phyloP scores from a whole-genome alignment of 2,113 vertebrate species.

The Australoheros scitulus region DNA sequence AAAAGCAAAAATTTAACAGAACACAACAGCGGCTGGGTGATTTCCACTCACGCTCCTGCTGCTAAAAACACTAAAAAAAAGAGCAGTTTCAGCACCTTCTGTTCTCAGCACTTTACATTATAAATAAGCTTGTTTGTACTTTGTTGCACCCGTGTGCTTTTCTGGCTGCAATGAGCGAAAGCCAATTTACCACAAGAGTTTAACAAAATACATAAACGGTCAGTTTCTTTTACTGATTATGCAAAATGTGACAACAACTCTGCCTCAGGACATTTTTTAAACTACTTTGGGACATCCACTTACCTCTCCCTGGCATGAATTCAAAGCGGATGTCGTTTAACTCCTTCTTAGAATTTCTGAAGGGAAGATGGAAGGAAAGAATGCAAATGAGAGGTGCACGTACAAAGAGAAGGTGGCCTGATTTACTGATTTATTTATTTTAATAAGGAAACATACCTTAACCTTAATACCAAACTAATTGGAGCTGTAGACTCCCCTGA shows the following conservation, averaged over 20 bases:
- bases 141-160: background rate
- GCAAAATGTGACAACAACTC: background rate
- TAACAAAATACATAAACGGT: background rate
- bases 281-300: conserved; percentile 37
- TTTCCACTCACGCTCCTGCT: background rate
- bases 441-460: conserved; percentile 82
- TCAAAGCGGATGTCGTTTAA: conserved; percentile 98
- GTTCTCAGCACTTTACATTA: background rate
- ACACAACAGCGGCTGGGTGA: background rate
- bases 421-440: background rate
- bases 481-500: conserved; percentile 82
- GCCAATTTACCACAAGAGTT: background rate
- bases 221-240: conserved; percentile 1
- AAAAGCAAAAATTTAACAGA: conserved; percentile 4
- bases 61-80: background rate
- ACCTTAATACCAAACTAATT: conserved; percentile 94
- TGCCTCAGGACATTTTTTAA: background rate
- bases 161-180: background rate
- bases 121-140: background rate
- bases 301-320: conserved; percentile 97
- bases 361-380: conserved; percentile 31
- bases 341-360: conserved; percentile 97
- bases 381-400: background rate
- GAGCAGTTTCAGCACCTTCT: background rate
- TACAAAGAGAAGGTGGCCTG: background rate